Conservation (phyloP, 2,113 vertebrate species). For the Parus major region DNA sequence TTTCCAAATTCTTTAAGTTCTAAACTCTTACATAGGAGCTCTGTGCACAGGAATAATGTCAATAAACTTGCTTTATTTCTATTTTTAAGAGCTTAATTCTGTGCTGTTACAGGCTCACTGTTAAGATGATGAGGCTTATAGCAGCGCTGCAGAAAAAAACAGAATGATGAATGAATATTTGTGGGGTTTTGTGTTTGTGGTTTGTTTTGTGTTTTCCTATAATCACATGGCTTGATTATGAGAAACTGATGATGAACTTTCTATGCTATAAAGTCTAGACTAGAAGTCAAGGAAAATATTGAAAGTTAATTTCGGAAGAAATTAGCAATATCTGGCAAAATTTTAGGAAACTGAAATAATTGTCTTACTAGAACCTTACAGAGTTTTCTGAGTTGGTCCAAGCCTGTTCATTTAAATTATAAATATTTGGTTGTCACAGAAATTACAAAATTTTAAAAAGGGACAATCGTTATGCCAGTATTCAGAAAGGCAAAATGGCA, state of each 20-base stretch:
- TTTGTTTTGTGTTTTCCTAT: neutral
- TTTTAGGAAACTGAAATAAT: neutral
- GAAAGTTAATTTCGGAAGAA: neutral
- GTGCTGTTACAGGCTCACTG: neutral
- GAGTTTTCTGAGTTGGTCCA: neutral
- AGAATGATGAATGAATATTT: neutral
- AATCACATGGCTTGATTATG: neutral
- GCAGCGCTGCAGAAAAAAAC: neutral
- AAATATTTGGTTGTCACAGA: neutral
- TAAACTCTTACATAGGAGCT: neutral
- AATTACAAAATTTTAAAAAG: neutral
- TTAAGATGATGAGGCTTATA: neutral
- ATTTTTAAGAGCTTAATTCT: neutral
- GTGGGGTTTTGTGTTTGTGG: neutral
- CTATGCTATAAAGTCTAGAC: neutral
- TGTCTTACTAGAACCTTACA: neutral
- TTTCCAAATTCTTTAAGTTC: neutral
- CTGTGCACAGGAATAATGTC: neutral
- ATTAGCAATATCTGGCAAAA: neutral
- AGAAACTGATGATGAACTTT: neutral
- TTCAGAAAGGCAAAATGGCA: neutral
- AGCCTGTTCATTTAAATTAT: neutral
- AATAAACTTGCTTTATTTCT: neutral
- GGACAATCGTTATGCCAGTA: neutral
- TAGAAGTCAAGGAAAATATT: neutral